A percentile compares a stretch with the other conserved stretches of the same genome.
Conservation (phyloP, 2,113 vertebrate species). For the Leiothrix lutea region DNA sequence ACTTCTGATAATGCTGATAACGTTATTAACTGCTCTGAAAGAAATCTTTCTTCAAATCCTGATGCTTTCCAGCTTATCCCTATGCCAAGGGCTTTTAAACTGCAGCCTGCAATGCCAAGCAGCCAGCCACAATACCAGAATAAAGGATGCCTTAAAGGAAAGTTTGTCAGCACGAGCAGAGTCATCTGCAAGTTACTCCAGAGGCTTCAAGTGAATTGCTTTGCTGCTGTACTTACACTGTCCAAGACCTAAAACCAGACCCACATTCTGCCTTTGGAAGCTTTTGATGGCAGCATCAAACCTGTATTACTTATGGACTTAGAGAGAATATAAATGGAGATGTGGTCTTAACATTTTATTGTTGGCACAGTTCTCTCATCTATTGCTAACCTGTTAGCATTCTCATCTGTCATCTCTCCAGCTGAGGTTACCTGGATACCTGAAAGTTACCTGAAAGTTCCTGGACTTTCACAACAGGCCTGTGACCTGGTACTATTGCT, state of each 20-base stretch:
- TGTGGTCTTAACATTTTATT: neutral
- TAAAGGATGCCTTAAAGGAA: neutral
- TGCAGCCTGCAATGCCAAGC: neutral
- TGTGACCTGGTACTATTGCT: neutral
- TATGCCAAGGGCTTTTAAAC: neutral
- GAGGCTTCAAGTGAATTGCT: neutral
- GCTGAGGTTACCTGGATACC: neutral
- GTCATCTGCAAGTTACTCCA: neutral
- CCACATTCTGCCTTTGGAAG: neutral
- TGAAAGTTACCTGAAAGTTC: neutral
- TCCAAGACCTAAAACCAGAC: neutral
- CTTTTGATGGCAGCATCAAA: neutral
- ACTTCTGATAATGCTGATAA: neutral
- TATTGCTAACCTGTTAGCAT: neutral
- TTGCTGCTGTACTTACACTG: neutral
- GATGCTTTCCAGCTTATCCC: neutral
- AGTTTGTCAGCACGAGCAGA: neutral
- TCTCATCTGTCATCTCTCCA: neutral
- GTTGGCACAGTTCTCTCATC: neutral
- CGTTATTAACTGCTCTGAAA: neutral
- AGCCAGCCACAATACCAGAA: neutral
- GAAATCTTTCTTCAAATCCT: neutral
- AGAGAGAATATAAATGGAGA: neutral
- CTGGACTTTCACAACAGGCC: neutral
- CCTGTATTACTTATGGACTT: accelerated